Percentiles rank a stretch among this genome's conserved stretches.
phyloP scores from a whole-genome alignment of 2,888 invertebrate genomes.

The Eustalomyia histrio region DNA sequence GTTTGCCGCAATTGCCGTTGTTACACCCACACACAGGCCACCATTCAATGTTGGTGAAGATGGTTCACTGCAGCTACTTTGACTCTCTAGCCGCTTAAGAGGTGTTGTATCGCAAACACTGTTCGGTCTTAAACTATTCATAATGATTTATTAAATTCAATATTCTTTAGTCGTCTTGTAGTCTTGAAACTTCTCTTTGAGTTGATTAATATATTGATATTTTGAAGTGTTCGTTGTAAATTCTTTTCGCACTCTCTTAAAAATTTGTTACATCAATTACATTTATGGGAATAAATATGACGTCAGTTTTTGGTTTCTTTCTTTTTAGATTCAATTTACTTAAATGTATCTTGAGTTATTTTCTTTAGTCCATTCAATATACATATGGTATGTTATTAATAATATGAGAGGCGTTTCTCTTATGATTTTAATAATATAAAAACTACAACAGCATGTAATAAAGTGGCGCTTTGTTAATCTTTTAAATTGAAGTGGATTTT shows the following conservation, averaged over 20 bases:
- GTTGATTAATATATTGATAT: neutral
- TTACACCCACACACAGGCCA: conserved; percentile 50
- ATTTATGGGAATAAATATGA: neutral
- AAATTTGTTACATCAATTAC: neutral
- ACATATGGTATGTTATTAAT: conserved; percentile 2
- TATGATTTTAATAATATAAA: conserved; percentile 48
- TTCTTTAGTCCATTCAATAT: neutral
- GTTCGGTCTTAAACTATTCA: conserved; percentile 70
- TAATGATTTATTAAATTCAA: neutral
- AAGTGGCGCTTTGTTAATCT: conserved; percentile 54
- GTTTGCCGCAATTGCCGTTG: conserved; percentile 57
- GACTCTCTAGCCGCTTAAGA: conserved; percentile 73
- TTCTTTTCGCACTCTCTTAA: neutral
- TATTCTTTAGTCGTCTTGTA: neutral
- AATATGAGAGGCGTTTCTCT: conserved; percentile 52
- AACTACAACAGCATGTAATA: conserved; percentile 9
- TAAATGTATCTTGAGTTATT: conserved; percentile 23
- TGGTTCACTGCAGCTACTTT: conserved; percentile 75
- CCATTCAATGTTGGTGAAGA: conserved; percentile 71
- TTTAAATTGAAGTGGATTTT: neutral
- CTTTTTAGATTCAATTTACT: conserved; percentile 42
- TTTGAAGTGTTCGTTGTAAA: neutral
- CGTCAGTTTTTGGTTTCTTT: conserved; percentile 8
- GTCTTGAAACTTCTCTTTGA: neutral
- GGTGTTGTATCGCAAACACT: conserved; percentile 75